Conservation (phyloP, 2,888 invertebrate genomes). For the Epinotia ramella region DNA sequence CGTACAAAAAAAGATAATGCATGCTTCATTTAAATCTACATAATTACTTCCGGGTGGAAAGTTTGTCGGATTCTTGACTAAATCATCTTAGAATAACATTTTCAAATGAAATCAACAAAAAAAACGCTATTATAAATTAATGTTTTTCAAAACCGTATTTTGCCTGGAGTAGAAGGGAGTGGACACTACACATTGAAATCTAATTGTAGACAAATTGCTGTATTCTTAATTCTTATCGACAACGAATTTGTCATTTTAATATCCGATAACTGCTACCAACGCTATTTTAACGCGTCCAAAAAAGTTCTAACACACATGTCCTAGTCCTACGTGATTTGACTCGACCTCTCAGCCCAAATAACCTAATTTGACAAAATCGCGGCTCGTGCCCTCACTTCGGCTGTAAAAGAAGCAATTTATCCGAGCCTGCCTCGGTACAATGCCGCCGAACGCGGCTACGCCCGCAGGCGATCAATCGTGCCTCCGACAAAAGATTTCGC, state of each 20-base stretch:
- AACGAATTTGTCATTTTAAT: neutral
- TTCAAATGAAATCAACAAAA: no score
- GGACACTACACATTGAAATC: neutral
- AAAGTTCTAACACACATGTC: neutral
- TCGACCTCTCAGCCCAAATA: neutral
- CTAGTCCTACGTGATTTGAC: slow-evolving; percentile 9
- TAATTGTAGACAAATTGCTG: neutral
- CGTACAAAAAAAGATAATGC: no score
- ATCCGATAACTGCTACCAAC: neutral
- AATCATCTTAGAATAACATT: no score
- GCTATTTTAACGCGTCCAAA: neutral
- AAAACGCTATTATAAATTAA: no score
- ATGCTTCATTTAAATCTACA: no score
- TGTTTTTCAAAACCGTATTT: no score
- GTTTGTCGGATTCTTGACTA: no score
- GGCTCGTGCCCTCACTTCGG: neutral
- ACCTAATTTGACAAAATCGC: slow-evolving; percentile 7
- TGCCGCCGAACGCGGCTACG: neutral
- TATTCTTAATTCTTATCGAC: neutral
- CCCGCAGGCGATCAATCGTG: slow-evolving; percentile 38
- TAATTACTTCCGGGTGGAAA: no score
- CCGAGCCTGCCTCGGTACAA: slow-evolving; percentile 11
- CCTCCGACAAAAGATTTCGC: slow-evolving; percentile 29
- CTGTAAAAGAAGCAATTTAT: slow-evolving; percentile 32
- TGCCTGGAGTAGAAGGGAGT: no score